These are phyloP conservation scores for Netelia inedita DNA, from an alignment of 2,888 invertebrate genomes.

Conservation along the genomic window DNA sequence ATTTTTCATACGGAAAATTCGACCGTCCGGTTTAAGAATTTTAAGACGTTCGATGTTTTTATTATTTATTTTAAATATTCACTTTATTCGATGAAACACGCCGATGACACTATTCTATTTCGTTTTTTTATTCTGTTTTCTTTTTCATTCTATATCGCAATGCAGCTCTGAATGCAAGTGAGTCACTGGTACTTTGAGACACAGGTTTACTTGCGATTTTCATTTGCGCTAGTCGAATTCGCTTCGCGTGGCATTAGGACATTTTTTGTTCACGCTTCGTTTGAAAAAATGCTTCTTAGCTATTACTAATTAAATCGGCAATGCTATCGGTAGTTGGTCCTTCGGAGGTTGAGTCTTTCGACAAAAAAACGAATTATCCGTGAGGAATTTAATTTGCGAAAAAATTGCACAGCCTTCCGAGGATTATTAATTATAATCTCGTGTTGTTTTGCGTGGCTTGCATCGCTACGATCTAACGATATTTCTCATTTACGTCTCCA, in stretches of 20 bases:
- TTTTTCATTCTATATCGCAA: conserved; percentile 68
- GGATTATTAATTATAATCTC: background rate
- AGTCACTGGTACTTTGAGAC: conserved; percentile 67
- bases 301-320: background rate
- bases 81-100: conserved; percentile 2
- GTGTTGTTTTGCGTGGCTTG: conserved; percentile 13
- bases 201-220: conserved; percentile 10
- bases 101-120: conserved; percentile 42
- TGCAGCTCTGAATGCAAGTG: conserved; percentile 76
- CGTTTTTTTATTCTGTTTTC: conserved; percentile 53
- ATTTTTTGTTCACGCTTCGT: conserved; percentile 11
- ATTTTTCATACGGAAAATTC: background rate
- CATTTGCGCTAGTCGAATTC: conserved; percentile 23
- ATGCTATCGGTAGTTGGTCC: background rate
- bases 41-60: conserved; percentile 17
- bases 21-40: conserved; percentile 1
- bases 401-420: background rate
- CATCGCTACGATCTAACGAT: conserved; percentile 35
- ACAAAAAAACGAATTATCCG: background rate
- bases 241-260: conserved; percentile 14
- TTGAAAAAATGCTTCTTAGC: conserved; percentile 5
- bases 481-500: background rate
- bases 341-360: background rate
- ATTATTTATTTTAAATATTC: conserved; percentile 50
- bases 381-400: background rate